These are phyloP conservation scores for Numida meleagris DNA, from an alignment of 2,113 vertebrate genomes.

Conservation along the genomic window DNA sequence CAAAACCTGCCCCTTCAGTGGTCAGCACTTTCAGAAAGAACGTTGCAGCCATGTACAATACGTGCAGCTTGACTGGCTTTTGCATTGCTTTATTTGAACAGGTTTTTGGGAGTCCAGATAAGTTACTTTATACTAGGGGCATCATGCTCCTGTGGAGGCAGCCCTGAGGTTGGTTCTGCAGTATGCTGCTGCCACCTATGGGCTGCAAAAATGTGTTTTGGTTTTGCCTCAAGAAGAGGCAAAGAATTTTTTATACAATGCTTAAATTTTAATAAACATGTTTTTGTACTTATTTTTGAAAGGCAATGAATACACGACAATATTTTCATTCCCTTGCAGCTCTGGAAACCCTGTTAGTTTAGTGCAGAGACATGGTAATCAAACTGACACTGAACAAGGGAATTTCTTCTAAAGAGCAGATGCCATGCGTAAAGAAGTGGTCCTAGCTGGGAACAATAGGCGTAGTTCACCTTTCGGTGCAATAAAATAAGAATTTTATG, in stretches of 20 bases:
- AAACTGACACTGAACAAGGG: not conserved
- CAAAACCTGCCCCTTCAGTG: not conserved
- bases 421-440: not conserved
- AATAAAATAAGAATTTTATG: not conserved
- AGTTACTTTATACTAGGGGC: not conserved
- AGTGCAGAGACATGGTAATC: not conserved
- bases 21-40: not conserved
- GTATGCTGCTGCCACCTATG: slow-evolving; percentile 65
- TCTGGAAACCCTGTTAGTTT: not conserved
- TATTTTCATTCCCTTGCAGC: not conserved
- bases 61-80: slow-evolving; percentile 6
- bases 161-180: not conserved
- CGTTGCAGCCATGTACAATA: fast-evolving
- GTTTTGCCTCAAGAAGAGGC: slow-evolving; percentile 33
- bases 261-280: slow-evolving; percentile 42
- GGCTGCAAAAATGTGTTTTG: not conserved
- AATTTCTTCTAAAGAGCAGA: not conserved
- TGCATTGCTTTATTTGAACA: not conserved
- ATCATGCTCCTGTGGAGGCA: not conserved
- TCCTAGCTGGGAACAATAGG: not conserved
- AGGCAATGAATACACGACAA: not conserved
- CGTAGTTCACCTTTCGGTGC: not conserved
- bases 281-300: slow-evolving; percentile 40
- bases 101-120: slow-evolving; percentile 5
- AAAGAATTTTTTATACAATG: not conserved